These are phyloP conservation scores for Drosophila setifemur DNA, from an alignment of 1,140 invertebrate genomes.

Conservation along the genomic window DNA sequence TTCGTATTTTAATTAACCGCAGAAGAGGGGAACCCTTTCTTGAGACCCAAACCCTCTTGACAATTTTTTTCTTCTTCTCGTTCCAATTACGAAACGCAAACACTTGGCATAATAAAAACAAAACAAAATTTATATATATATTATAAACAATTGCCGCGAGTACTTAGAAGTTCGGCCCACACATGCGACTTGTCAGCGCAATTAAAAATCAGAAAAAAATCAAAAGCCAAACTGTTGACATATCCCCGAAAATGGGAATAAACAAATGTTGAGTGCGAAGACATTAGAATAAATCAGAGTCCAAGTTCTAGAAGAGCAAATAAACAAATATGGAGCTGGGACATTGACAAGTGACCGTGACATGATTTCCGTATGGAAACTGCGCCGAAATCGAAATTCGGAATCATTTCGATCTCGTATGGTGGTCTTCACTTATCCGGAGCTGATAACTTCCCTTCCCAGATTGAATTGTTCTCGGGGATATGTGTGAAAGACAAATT, in stretches of 20 bases:
- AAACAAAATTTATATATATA: conserved; percentile 40
- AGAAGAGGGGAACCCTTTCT: conserved; percentile 29
- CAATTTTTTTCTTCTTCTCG: conserved; percentile 61
- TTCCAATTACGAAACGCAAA: conserved; percentile 78
- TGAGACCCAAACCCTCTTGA: conserved; percentile 47
- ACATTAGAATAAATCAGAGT: conserved; percentile 65
- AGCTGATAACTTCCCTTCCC: conserved; percentile 31
- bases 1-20: conserved; percentile 28
- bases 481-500: conserved; percentile 44
- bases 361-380: conserved; percentile 45
- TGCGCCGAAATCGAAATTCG: conserved; percentile 3
- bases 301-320: conserved; percentile 4
- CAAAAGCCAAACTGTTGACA: conserved; percentile 54
- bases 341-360: conserved; percentile 63
- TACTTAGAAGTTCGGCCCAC: conserved; percentile 44
- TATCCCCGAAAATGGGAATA: conserved; percentile 47
- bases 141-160: conserved; percentile 41
- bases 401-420: neutral
- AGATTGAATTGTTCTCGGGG: conserved; percentile 39
- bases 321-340: conserved; percentile 45
- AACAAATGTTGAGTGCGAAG: conserved; percentile 45
- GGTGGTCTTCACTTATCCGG: conserved; percentile 50
- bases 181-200: conserved; percentile 46
- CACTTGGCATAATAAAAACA: conserved; percentile 74
- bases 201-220: conserved; percentile 55